Evolutionary conservation across 2,797 vertebrate species (phyloP), one percentile per base, ranked within the genome.

Genomic region (Bradypus variegatus): DNA sequence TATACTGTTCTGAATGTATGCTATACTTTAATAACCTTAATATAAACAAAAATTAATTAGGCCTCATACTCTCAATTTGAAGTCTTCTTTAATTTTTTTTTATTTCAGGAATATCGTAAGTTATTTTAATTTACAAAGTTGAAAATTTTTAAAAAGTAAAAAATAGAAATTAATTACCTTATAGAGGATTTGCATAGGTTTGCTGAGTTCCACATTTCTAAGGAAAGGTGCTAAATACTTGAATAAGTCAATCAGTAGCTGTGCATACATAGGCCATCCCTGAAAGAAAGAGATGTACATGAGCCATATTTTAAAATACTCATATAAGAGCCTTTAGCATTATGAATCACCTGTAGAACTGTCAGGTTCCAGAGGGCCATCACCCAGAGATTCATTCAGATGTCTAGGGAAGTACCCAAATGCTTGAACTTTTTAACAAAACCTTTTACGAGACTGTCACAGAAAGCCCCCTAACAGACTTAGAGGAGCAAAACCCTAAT

Each of bases 131-230:
- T 58, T 88, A 19, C 41, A 45, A 45, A 45, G 41, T 45, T 45
- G 8, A 45, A 45, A 45, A 45, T 45, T 45, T 45, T 45, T 45
- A 45, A 45, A 45, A 45, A 45, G 41, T 45, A 45, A 45, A 73
- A 77, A 93, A 38, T 38, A 50, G 21, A 86, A 45, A 0, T 53
- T 60, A 94, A 95, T 96, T 97, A 99, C 99, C 99, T 99, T 99
- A 96, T 99, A 99, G 95, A 99, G 99, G 95, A 99, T 99, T 99
- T 99, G 99, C 99, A 99, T 99, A 99, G 99, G 99, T 98, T 99
- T 99, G 97, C 99, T 99, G 96, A 99, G 99, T 97, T 99, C 99
- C 96, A 99, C 99, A 93, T 99, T 99, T 97, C 99, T 98, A 97
- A 99, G 97, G 97, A 99, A 99, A 94, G 99, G 99, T 75, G 99